These are phyloP conservation scores for Tribolium freemani DNA, from an alignment of 2,888 invertebrate genomes.

Conservation along the genomic window DNA sequence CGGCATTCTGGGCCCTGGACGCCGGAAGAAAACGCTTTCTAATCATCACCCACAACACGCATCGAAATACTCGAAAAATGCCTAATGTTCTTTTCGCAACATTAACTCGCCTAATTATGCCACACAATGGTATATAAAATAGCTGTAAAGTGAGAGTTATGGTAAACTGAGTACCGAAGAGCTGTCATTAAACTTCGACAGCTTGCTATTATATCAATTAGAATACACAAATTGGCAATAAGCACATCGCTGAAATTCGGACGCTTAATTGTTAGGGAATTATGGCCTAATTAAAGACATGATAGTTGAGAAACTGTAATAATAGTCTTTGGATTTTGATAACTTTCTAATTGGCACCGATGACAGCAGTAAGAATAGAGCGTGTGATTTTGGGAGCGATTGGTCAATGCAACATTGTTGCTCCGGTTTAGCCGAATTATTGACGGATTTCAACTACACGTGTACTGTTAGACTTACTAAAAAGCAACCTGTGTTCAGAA, in stretches of 20 bases:
- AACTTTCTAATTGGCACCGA: slow-evolving; percentile 30
- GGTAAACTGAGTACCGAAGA: slow-evolving; percentile 31
- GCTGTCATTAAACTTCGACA: slow-evolving; percentile 38
- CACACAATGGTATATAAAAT: slow-evolving; percentile 40
- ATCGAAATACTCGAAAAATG: neutral
- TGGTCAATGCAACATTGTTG: no score
- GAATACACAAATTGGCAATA: slow-evolving; percentile 37
- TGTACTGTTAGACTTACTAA: no score
- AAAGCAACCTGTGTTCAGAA: no score
- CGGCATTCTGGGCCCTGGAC: no score
- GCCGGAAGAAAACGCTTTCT: neutral
- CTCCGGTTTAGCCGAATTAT: no score
- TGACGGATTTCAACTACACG: no score
- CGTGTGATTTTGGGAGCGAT: neutral
- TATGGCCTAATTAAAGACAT: slow-evolving; percentile 37
- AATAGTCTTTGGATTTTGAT: slow-evolving; percentile 21
- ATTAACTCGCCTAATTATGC: slow-evolving; percentile 38
- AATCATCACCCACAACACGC: slow-evolving; percentile 1
- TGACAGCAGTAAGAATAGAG: slow-evolving; percentile 3
- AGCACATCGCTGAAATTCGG: slow-evolving; percentile 35
- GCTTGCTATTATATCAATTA: slow-evolving; percentile 38
- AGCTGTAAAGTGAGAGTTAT: slow-evolving; percentile 40
- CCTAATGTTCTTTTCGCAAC: slow-evolving; percentile 36
- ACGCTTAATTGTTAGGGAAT: slow-evolving; percentile 22
- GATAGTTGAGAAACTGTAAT: slow-evolving; percentile 38